phyloP scores from a whole-genome alignment of 2,888 invertebrate genomes.

The Eilema griseolum region DNA sequence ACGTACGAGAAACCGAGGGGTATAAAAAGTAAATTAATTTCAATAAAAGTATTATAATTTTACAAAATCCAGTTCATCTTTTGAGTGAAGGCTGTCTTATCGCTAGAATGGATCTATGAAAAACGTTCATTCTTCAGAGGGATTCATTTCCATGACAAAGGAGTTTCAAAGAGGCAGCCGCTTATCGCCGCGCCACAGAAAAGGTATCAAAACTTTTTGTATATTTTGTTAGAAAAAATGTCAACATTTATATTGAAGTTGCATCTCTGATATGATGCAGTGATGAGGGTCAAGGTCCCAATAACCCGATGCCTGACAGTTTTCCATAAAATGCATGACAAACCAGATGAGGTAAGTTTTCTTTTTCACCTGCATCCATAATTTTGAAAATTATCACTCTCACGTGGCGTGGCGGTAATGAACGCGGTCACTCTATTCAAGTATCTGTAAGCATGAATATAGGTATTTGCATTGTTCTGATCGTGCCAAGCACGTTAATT shows the following conservation, averaged over 20 bases:
- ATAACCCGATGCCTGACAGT: too few species aligned
- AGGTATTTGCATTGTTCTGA: too few species aligned
- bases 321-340: too few species aligned
- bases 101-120: slow-evolving; percentile 42
- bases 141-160: slow-evolving; percentile 63
- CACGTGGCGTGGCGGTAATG: too few species aligned
- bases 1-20: not conserved
- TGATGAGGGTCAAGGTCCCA: too few species aligned
- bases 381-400: too few species aligned
- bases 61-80: slow-evolving; percentile 9
- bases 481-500: too few species aligned
- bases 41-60: slow-evolving; percentile 6
- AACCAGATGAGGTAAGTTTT: too few species aligned
- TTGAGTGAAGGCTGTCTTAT: slow-evolving; percentile 28
- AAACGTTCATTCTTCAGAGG: slow-evolving; percentile 47
- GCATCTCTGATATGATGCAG: not conserved
- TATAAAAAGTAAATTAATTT: not conserved
- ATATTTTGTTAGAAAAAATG: slow-evolving; percentile 10
- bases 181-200: slow-evolving; percentile 39
- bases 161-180: slow-evolving; percentile 38
- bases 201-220: slow-evolving; percentile 30
- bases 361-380: too few species aligned
- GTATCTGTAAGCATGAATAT: too few species aligned
- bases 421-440: too few species aligned
- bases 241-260: not conserved